phyloP scores from a whole-genome alignment of 2,113 vertebrate genomes.

The Barbus barbus region DNA sequence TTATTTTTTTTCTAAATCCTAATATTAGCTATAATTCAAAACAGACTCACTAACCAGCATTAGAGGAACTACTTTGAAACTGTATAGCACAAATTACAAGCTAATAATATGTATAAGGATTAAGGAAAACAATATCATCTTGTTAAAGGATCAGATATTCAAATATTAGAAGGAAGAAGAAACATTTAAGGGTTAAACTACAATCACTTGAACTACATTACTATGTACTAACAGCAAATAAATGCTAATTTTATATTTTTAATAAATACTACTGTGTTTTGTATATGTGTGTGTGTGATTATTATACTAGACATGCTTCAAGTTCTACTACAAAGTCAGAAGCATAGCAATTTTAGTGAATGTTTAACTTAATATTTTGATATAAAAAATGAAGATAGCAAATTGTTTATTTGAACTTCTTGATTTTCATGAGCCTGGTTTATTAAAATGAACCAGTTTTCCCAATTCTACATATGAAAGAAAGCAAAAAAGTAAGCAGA shows the following conservation, averaged over 20 bases:
- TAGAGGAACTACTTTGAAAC: not conserved
- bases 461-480: not conserved
- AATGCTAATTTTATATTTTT: not conserved
- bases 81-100: not conserved
- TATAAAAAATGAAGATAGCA: not conserved
- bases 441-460: not conserved
- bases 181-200: too few species aligned
- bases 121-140: too few species aligned
- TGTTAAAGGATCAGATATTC: too few species aligned
- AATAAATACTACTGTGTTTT: not conserved
- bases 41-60: not conserved
- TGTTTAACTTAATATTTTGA: not conserved
- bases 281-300: too few species aligned
- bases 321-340: not conserved
- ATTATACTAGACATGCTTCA: not conserved
- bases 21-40: not conserved
- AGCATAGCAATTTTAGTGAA: not conserved
- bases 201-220: too few species aligned
- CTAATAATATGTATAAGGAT: not conserved
- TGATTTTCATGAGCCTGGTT: not conserved
- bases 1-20: not conserved
- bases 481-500: too few species aligned
- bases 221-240: not conserved
- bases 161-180: too few species aligned
- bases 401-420: not conserved